Evolutionary conservation across 2,888 invertebrate species (phyloP), one percentile per base, ranked within the genome.

Genomic region (Cryptus armator): DNA sequence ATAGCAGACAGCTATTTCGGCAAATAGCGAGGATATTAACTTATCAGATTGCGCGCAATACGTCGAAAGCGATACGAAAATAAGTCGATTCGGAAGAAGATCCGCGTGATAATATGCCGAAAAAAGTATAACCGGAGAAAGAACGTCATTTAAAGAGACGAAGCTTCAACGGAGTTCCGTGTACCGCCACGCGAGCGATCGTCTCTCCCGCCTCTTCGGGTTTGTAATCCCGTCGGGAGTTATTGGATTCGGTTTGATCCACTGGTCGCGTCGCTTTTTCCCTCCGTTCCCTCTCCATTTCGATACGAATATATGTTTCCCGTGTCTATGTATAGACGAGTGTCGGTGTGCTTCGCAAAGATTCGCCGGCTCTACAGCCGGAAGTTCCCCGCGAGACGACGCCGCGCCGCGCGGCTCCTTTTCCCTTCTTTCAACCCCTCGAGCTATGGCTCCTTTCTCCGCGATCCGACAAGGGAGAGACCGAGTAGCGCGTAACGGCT

Each of bases 241-340:
- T 92, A 92, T 91, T 92, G 91, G 92, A 91, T 92, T 91, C 90
- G 88, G 90, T 91, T 91, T 90, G 91, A 92, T 91, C 91, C 91
- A 90, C 88, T 90, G 89, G 88, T 88, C 89, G 89, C 83, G 84
- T 62, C 62, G 48, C 66, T 46, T 79, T 74, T 64, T 32, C 29
- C 78, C n/a, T 86, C 67, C 71, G 29, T 51, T 66, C 70, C 44
- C 29, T 74, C 82, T 81, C 86, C 76, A 59, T 71, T 74, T 64
- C 62, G 46, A 70, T 46, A n/a, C 29, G 16, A 16, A 32, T 70
- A 44, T 66, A 44, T 32, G 44, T 29, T 46, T 4, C 51, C 29
- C 29, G 48, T 48, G 67, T 46, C 9, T 70, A 19, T 51, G 77
- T 74, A 67, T 67, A 2, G 9, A 37, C 0, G 37, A 37, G 9